A percentile compares a stretch with the other conserved stretches of the same genome.
phyloP scores from a whole-genome alignment of 1,140 invertebrate genomes.

The Palaemon carinicauda region DNA sequence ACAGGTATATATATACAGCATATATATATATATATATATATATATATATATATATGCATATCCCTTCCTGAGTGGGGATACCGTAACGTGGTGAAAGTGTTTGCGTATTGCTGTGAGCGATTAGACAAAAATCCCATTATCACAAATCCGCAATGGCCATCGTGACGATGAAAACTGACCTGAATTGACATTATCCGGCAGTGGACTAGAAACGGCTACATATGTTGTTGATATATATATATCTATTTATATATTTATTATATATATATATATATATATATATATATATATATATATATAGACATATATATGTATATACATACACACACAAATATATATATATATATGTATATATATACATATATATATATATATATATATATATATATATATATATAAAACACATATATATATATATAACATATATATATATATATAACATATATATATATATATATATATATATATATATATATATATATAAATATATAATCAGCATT shows the following conservation, averaged over 20 bases:
- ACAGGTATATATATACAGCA: neutral
- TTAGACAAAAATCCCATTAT: no score
- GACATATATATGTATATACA: neutral
- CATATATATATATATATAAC: neutral
- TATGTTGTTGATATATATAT: no score
- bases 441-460: neutral
- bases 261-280: neutral
- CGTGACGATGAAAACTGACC: no score
- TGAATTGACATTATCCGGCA: no score
- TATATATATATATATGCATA: neutral
- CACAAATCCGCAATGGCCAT: no score
- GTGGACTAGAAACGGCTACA: no score
- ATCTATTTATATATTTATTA: neutral
- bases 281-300: neutral
- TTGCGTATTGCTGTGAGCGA: no score
- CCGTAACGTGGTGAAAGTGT: no score
- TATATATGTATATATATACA: neutral
- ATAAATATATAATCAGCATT: neutral
- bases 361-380: neutral
- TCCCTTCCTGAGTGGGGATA: no score
- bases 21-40: neutral
- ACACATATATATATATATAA: no score
- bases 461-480: neutral
- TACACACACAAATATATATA: neutral
- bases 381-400: neutral